Evolutionary conservation across 2,888 invertebrate species (phyloP).

Genomic region (Iphiclides podalirius): DNA sequence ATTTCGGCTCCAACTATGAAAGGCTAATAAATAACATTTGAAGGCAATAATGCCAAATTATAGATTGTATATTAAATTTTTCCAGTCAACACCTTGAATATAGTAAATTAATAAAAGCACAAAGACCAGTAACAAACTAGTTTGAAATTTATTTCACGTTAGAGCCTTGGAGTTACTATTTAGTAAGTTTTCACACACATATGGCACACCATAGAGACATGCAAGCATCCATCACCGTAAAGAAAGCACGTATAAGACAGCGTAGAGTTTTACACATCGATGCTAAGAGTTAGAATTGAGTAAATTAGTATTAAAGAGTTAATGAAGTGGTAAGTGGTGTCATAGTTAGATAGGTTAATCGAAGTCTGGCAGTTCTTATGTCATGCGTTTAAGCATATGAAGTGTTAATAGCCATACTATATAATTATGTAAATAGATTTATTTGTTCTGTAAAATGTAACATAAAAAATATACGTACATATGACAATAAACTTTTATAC

Average conservation of each 20-base stretch:
- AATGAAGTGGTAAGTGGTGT: slow-evolving; percentile 1
- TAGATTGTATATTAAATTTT: too few relatives aligned
- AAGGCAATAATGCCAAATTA: too few relatives aligned
- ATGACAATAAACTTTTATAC: too few relatives aligned
- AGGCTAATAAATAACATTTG: too few relatives aligned
- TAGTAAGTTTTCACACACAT: slow-evolving; percentile 13
- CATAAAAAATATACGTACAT: too few relatives aligned
- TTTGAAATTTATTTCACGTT: background rate
- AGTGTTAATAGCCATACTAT: background rate
- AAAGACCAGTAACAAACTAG: too few relatives aligned
- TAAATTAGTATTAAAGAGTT: background rate
- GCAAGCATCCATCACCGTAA: slow-evolving; percentile 19
- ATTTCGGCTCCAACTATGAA: background rate
- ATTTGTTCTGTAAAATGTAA: too few relatives aligned
- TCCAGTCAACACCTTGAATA: too few relatives aligned
- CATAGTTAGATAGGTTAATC: slow-evolving; percentile 2
- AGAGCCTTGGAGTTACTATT: slow-evolving; percentile 1
- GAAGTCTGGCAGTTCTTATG: background rate
- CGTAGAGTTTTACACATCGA: slow-evolving; percentile 12
- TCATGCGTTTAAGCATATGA: slow-evolving; percentile 8
- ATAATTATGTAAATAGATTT: background rate
- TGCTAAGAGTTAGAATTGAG: background rate
- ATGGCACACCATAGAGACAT: slow-evolving; percentile 19
- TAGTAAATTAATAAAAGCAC: too few relatives aligned
- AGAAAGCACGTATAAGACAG: slow-evolving; percentile 17